Conservation (phyloP, 2,888 invertebrate species). For the Drosophila peninsularis region DNA sequence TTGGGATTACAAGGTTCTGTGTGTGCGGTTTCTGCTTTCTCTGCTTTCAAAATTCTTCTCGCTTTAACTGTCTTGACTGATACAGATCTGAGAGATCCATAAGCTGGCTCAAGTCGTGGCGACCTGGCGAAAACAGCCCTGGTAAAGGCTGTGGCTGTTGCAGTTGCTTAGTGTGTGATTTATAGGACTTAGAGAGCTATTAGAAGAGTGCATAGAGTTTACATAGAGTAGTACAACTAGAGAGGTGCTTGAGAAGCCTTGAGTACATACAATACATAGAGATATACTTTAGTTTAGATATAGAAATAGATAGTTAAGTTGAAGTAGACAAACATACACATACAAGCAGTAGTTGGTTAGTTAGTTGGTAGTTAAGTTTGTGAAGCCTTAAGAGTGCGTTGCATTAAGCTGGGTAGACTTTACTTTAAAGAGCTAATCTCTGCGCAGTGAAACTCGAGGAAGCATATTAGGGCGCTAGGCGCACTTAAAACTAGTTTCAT, state of each 20-base stretch:
- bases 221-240: slow-evolving; percentile 36
- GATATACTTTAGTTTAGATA: slow-evolving; percentile 29
- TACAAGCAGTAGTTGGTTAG: slow-evolving; percentile 53
- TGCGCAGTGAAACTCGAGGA: slow-evolving; percentile 13
- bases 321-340: slow-evolving; percentile 68
- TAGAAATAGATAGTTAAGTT: slow-evolving; percentile 46
- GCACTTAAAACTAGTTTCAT: slow-evolving; percentile 21
- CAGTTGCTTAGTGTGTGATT: slow-evolving; percentile 29
- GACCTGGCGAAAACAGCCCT: slow-evolving; percentile 20
- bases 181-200: slow-evolving; percentile 38
- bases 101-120: slow-evolving; percentile 36
- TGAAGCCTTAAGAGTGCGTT: slow-evolving; percentile 51
- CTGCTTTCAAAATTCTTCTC: slow-evolving; percentile 42
- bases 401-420: slow-evolving; percentile 28
- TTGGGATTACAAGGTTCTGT: slow-evolving; percentile 85
- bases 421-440: slow-evolving; percentile 23
- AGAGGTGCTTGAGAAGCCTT: slow-evolving; percentile 39
- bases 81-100: slow-evolving; percentile 11
- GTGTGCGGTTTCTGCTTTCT: slow-evolving; percentile 82
- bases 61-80: slow-evolving; percentile 24
- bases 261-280: slow-evolving; percentile 19
- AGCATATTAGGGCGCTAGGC: slow-evolving; percentile 27
- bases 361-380: slow-evolving; percentile 33
- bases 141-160: slow-evolving; percentile 1
- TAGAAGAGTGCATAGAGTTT: slow-evolving; percentile 40